phyloP scores from a whole-genome alignment of 2,888 invertebrate genomes.

The Melanophora roralis region DNA sequence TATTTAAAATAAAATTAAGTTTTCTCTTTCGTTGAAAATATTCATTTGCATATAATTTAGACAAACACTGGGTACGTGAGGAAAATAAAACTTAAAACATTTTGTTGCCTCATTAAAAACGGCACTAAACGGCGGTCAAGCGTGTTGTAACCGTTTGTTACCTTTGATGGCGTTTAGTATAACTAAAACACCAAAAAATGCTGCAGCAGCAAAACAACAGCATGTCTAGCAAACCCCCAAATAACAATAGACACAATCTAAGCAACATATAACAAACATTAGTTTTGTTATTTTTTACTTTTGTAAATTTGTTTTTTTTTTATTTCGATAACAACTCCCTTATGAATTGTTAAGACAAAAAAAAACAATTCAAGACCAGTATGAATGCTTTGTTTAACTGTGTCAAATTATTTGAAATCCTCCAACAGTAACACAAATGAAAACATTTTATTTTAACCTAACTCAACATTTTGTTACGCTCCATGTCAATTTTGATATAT shows the following conservation, averaged over 20 bases:
- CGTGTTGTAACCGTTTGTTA: constrained; percentile 28
- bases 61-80: no score
- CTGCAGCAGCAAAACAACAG: constrained; percentile 8
- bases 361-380: neutral
- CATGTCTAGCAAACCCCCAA: constrained; percentile 14
- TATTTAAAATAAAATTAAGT: neutral
- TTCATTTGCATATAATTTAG: no score
- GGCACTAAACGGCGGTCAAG: constrained; percentile 49
- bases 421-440: constrained; percentile 25
- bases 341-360: constrained; percentile 16
- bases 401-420: no score
- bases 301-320: no score
- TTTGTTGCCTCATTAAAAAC: constrained; percentile 57
- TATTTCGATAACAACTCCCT: constrained; percentile 39
- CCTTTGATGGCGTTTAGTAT: neutral
- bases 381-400: no score
- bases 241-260: constrained; percentile 4
- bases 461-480: no score
- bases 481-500: no score
- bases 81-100: constrained; percentile 20
- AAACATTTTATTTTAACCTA: no score
- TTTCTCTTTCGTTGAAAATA: neutral
- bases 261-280: constrained; percentile 3
- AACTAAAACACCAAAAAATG: neutral
- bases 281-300: neutral